Evolutionary conservation across 1,140 invertebrate species (phyloP).

Genomic region (Thaumatotibia leucotreta): DNA sequence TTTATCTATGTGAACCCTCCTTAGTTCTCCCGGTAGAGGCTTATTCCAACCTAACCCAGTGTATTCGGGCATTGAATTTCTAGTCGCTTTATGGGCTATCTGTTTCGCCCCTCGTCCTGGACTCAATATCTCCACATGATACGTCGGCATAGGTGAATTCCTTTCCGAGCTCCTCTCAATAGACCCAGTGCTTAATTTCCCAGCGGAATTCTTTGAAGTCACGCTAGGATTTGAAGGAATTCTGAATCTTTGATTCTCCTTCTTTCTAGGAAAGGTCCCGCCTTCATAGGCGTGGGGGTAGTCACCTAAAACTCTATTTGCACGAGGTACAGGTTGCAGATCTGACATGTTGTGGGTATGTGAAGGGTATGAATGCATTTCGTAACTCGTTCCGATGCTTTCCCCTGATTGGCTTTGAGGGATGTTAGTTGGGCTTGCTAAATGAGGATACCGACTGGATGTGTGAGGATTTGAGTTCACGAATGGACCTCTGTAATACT

Average conservation of each 20-base stretch:
- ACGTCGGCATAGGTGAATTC: slow-evolving; percentile 93
- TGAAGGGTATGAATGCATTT: slow-evolving; percentile 67
- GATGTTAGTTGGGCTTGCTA: slow-evolving; percentile 70
- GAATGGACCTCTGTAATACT: slow-evolving; percentile 79
- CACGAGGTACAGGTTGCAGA: slow-evolving; percentile 60
- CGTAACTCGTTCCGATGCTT: slow-evolving; percentile 68
- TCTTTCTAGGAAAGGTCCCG: slow-evolving; percentile 91
- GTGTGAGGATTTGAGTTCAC: slow-evolving; percentile 71
- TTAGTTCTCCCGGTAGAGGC: slow-evolving; percentile 89
- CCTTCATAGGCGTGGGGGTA: slow-evolving; percentile 81
- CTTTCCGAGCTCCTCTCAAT: slow-evolving; percentile 92
- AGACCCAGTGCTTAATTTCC: slow-evolving; percentile 91
- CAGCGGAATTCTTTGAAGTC: slow-evolving; percentile 90
- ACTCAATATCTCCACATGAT: slow-evolving; percentile 90
- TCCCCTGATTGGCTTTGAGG: slow-evolving; percentile 73
- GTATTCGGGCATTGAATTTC: slow-evolving; percentile 87
- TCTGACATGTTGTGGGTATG: slow-evolving; percentile 75
- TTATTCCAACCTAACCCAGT: slow-evolving; percentile 80
- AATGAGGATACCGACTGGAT: slow-evolving; percentile 65
- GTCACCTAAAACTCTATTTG: slow-evolving; percentile 41
- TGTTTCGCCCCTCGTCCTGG: slow-evolving; percentile 79
- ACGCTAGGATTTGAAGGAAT: slow-evolving; percentile 97
- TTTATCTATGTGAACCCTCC: slow-evolving; percentile 94
- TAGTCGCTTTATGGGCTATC: slow-evolving; percentile 76
- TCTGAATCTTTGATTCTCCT: slow-evolving; percentile 88